phyloP scores from a whole-genome alignment of 2,113 vertebrate genomes.

The Chloroceryle aenea region DNA sequence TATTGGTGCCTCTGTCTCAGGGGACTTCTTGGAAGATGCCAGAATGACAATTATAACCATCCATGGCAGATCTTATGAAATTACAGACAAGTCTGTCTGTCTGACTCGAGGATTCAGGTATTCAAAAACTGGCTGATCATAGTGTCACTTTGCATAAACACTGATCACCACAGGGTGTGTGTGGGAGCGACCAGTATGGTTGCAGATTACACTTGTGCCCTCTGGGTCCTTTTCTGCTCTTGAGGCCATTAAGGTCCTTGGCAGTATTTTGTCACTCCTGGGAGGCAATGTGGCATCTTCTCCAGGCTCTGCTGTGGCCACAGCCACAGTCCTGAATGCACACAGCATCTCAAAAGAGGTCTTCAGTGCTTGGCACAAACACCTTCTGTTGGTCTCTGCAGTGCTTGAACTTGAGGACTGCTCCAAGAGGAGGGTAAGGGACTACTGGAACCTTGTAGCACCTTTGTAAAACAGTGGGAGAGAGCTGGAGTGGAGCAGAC shows the following conservation, averaged over 20 bases:
- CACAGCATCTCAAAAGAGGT: not conserved
- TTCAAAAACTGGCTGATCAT: not conserved
- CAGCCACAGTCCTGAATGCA: not conserved
- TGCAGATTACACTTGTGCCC: fast-evolving
- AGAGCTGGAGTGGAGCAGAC: not conserved
- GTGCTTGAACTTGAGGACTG: not conserved
- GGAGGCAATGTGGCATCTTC: not conserved
- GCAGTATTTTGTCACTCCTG: not conserved
- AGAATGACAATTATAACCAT: not conserved
- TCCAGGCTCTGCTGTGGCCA: not conserved
- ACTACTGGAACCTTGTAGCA: not conserved
- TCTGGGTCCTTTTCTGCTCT: not conserved
- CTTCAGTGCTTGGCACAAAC: not conserved
- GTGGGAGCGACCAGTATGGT: not conserved
- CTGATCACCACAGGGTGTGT: not conserved
- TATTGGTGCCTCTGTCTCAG: not conserved
- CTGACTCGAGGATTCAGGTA: not conserved
- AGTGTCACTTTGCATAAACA: not conserved
- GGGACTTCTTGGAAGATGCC: not conserved
- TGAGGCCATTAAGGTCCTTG: not conserved
- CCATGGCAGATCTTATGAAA: not conserved
- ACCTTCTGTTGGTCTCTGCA: not conserved
- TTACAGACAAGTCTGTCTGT: not conserved
- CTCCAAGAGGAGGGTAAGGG: not conserved
- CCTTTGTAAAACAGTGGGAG: not conserved